Evolutionary conservation across 2,797 vertebrate genomes (phyloP), one percentile per base, ranked within the genome.

Genomic region (Chanos chanos): DNA sequence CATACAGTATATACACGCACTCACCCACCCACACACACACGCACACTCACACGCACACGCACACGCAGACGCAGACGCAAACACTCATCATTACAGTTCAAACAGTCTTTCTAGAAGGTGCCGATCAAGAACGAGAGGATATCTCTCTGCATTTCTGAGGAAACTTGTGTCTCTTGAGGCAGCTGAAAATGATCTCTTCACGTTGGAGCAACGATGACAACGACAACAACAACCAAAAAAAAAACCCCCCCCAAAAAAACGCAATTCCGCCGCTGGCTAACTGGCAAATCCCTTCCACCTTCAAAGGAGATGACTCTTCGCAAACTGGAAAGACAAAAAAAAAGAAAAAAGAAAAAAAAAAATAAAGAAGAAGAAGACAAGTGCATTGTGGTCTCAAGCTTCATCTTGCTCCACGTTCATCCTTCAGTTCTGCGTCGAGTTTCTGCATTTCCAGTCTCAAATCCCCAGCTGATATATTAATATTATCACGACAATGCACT

Each of bases 21-120:
- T 10, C n/a, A n/a, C n/a, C n/a, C n/a, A n/a, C n/a, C n/a, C n/a
- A n/a, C n/a, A n/a, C n/a, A n/a, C n/a, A n/a, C 22, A 22, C 62
- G 30, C 43, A 39, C 61, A 31, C 33, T 27, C 63, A 15, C 25
- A 50, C 40, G 24, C 39, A 18, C 49, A 5, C 5, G 1, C n/a
- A 13, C 24, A 25, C 63, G 15, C 47, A 59, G 54, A 36, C 37
- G 28, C 63, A 22, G 28, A 36, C 44, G 48, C 31, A 30, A 51
- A 10, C 7, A 7, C 39, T 25, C 52, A n/a, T 21, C 45, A 61
- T 36, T n/a, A n/a, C n/a, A n/a, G 25, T 34, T 33, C 41, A 36
- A 19, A 40, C 39, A 62, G 52, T 51, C 52, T 53, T 25, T 59
- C 31, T 36, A 45, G 54, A 64, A 54, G 44, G 40, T 48, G 61